A percentile compares a stretch with the other conserved stretches of the same genome.
phyloP scores from a whole-genome alignment of 2,888 invertebrate genomes.

The Sceliomorpha sp. region DNA sequence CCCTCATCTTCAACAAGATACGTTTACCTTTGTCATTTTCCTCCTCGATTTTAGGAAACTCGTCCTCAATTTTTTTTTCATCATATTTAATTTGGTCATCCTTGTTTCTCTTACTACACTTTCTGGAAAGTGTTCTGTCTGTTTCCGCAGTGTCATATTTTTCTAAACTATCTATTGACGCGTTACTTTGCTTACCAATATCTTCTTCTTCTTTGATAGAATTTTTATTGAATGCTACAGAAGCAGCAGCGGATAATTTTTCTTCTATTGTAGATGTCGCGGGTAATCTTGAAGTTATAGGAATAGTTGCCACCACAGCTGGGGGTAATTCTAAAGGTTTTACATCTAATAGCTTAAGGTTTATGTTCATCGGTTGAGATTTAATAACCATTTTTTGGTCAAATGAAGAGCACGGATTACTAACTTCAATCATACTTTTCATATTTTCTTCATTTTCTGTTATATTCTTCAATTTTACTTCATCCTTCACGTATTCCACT shows the following conservation, averaged over 20 bases:
- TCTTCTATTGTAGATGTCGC: slow-evolving; percentile 78
- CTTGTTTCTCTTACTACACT: no score
- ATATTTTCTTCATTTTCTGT: slow-evolving; percentile 33
- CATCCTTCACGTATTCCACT: slow-evolving; percentile 57
- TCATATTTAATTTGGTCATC: no score
- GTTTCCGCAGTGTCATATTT: slow-evolving; percentile 3
- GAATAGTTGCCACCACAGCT: slow-evolving; percentile 67
- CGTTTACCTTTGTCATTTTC: no score
- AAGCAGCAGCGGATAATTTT: slow-evolving; percentile 72
- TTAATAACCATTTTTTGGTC: slow-evolving; percentile 22
- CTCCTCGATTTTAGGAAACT: no score
- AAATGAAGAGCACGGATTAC: slow-evolving; percentile 3
- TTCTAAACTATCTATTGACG: slow-evolving; percentile 35
- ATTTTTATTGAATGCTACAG: slow-evolving; percentile 72
- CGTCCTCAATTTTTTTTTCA: no score
- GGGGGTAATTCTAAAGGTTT: slow-evolving; percentile 66
- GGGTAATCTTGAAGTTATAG: slow-evolving; percentile 75
- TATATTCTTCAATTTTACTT: slow-evolving; percentile 34
- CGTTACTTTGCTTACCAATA: no score
- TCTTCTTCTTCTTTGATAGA: slow-evolving; percentile 73
- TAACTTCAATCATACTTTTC: slow-evolving; percentile 10
- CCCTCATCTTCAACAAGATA: slow-evolving; percentile 42
- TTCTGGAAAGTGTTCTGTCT: no score
- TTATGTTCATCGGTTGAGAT: slow-evolving; percentile 9
- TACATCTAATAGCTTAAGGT: slow-evolving; percentile 55